A percentile compares a stretch with the other conserved stretches of the same genome.
These are phyloP conservation scores for Anastrepha obliqua DNA, from an alignment of 1,140 invertebrate species.

Conservation along the genomic window DNA sequence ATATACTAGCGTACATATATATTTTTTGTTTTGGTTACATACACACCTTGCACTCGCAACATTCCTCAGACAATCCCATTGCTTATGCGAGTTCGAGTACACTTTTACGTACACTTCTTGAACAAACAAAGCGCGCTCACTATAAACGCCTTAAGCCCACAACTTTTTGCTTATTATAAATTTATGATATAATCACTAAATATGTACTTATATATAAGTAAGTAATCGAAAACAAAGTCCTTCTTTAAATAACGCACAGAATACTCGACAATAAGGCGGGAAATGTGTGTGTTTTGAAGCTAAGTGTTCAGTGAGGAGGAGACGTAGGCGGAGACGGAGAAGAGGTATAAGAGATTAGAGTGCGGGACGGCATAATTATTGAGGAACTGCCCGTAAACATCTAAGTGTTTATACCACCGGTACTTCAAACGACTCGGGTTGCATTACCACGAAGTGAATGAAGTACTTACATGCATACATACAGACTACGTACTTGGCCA, in stretches of 20 bases:
- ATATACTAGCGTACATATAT: neutral
- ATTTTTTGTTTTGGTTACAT: neutral
- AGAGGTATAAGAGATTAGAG: neutral
- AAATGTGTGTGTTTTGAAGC: neutral
- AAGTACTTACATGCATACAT: neutral
- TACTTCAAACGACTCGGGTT: neutral
- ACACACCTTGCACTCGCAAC: neutral
- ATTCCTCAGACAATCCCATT: slow-evolving; percentile 38
- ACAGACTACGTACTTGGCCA: neutral
- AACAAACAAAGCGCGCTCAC: slow-evolving; percentile 5
- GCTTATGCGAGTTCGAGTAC: slow-evolving; percentile 23
- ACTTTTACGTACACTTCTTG: slow-evolving; percentile 20
- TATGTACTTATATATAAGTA: neutral
- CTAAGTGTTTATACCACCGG: neutral
- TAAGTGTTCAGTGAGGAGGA: neutral
- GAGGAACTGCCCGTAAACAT: neutral
- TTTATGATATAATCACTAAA: slow-evolving; percentile 26
- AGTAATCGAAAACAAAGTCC: slow-evolving; percentile 44
- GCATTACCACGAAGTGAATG: neutral
- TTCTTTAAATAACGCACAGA: slow-evolving; percentile 1
- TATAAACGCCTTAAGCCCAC: neutral
- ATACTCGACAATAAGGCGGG: slow-evolving; percentile 14
- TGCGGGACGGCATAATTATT: neutral
- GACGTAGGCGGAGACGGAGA: too few relatives aligned
- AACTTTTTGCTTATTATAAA: neutral